phyloP scores from a whole-genome alignment of 2,113 vertebrate species.

The Platycercus adscitus region DNA sequence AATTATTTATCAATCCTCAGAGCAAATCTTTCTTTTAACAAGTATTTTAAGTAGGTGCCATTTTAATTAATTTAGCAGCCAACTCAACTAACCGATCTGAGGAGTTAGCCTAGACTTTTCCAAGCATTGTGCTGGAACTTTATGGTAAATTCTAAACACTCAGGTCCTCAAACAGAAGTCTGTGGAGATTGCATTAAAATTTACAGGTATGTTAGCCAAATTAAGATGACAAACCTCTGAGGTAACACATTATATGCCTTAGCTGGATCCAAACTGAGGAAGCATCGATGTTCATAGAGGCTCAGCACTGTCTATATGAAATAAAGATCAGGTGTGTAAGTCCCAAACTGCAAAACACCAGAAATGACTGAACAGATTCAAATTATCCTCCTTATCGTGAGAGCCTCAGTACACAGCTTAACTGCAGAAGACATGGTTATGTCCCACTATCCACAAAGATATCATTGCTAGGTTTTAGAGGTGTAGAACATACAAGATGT shows the following conservation, averaged over 20 bases:
- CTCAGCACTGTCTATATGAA: neutral
- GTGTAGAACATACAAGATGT: neutral
- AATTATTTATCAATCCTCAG: neutral
- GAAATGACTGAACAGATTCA: neutral
- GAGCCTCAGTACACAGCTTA: neutral
- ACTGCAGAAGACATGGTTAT: neutral
- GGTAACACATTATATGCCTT: neutral
- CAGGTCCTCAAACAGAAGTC: neutral
- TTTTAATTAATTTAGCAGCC: neutral
- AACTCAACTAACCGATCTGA: neutral
- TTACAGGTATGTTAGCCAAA: neutral
- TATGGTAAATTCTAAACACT: neutral
- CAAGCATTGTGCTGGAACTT: neutral
- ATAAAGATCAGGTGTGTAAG: neutral
- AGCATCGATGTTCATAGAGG: neutral
- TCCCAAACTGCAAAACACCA: neutral
- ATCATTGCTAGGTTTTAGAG: neutral
- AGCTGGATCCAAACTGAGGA: neutral
- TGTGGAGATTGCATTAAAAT: neutral
- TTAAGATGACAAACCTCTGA: neutral
- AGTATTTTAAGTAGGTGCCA: neutral
- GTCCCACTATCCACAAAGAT: neutral
- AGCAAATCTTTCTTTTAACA: neutral
- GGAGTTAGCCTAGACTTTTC: neutral
- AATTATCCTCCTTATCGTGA: neutral